A percentile compares a stretch with the other conserved stretches of the same genome.
Evolutionary conservation across 2,888 invertebrate genomes (phyloP).

Genomic region (Eristalis intricaria): DNA sequence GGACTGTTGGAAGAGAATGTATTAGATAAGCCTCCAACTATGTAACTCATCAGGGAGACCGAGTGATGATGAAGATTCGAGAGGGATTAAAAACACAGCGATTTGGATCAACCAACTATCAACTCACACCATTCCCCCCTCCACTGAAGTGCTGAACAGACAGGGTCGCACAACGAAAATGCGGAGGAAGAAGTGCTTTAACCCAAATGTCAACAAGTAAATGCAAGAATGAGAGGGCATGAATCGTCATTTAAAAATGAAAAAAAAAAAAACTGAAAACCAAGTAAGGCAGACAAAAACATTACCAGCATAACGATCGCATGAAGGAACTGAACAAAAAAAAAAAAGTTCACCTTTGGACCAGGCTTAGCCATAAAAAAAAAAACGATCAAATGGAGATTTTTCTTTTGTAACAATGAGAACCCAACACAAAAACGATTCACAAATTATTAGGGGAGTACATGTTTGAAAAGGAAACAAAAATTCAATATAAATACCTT

Average conservation of each 20-base stretch:
- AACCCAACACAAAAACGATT: too few relatives aligned
- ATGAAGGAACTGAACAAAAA: neutral
- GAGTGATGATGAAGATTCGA: too few relatives aligned
- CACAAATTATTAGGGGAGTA: neutral
- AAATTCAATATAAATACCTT: constrained; percentile 13
- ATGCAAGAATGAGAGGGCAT: constrained; percentile 35
- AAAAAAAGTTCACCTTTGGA: constrained; percentile 53
- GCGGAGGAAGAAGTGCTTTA: constrained; percentile 14
- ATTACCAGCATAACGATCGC: neutral
- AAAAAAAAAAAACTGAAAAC: neutral
- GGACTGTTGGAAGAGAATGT: too few relatives aligned
- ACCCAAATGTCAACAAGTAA: constrained; percentile 64
- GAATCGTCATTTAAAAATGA: neutral
- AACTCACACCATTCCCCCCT: too few relatives aligned
- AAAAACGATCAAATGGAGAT: neutral
- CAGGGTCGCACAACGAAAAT: neutral
- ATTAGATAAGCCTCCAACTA: too few relatives aligned
- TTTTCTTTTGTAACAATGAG: neutral
- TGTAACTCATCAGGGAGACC: too few relatives aligned
- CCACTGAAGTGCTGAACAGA: neutral
- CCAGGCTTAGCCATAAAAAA: constrained; percentile 5
- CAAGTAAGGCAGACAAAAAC: constrained; percentile 25
- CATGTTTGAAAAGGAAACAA: neutral
- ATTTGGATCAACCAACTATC: neutral
- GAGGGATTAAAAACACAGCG: neutral